Base-by-base conservation (phyloP, 64 coral and sea anemone species). In the Montipora foliosa region DNA sequence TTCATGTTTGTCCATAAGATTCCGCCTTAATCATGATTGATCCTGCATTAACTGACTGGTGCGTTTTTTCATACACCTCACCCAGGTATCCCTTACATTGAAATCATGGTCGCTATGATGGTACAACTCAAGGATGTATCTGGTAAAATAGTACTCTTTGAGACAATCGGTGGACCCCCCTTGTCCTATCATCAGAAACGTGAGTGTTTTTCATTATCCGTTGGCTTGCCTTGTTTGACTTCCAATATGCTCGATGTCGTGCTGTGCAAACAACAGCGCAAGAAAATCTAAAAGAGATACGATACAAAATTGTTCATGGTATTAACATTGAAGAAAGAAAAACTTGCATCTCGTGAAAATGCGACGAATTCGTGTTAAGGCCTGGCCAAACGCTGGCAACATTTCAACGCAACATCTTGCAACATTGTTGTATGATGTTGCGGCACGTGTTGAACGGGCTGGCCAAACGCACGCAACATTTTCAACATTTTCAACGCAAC, bases 151-250 rank as follows among this genome's bases (percentile, higher is more conserved):
- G 82, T 87, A 67, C 92, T 99, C 3, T 99, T 99, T 47, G 92
- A 99, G 24, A 99, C 97, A 3, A 92, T 99, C 74, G 97, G 97
- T 21, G 64, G 88, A 44, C 97, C 91, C 6, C 95, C 95, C 5
- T 90, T 60, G 74, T 99, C 97, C 22, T 87, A 83, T 81, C 96
- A 98, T n/a, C 44, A 78, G 14, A 6, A 87, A 49, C 94, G 96
- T 98, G 82, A 95, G 96, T 95, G 58, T 8, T 14, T 78, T 12
- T 79, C 49, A 3, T 6, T 60, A 13, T 20, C 52, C 5, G 52
- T 55, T 70, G 8, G 21, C 29, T 15, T 55, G 10, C 52, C 6
- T 55, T 61, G 8, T 37, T 61, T 66, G 8, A 86, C 52, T 66
- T 20, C 64, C 61, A n/a, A 22, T 49, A 7, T 55, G 52, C 52